Base-by-base conservation (phyloP, 2,888 invertebrate genomes). In the Epiblema foenella region DNA sequence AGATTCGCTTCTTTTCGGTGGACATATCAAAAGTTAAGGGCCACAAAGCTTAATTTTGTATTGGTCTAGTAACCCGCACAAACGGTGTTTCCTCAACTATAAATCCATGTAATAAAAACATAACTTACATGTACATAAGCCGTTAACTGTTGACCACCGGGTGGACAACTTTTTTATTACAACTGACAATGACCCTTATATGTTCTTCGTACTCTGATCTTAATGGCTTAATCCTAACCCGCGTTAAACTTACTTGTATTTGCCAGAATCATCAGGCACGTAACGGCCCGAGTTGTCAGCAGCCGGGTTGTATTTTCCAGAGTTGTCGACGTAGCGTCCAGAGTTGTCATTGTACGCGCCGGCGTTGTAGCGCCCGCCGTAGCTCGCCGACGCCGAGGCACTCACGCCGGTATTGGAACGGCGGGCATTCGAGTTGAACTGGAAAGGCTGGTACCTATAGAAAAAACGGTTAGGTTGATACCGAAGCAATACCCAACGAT, bases 161-260 rank as follows among this genome's bases (percentile, higher is more conserved):
- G n/a, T n/a, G n/a, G n/a, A n/a, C n/a, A n/a, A n/a, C n/a, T n/a
- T n/a, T n/a, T n/a, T n/a, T n/a, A n/a, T n/a, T n/a, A n/a, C n/a
- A n/a, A n/a, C n/a, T n/a, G n/a, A n/a, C n/a, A n/a, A n/a, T n/a
- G n/a, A n/a, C n/a, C 24, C 1, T 24, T 24, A 24, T 24, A 24
- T 4, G 4, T 24, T 24, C 24, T 4, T 24, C 24, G 24, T 24
- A 24, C 24, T 24, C 24, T 4, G 24, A n/a, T n/a, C n/a, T n/a
- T n/a, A n/a, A n/a, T n/a, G n/a, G n/a, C n/a, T n/a, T n/a, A n/a
- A n/a, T n/a, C n/a, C n/a, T n/a, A n/a, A n/a, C n/a, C n/a, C n/a
- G 24, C n/a, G n/a, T 46, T 10, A 3, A 11, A n/a, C 88, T 82
- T 79, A 91, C 91, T 90, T 86, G 84, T 91, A 92, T 67, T 78